A percentile compares a stretch with the other conserved stretches of the same genome.
Evolutionary conservation across 2,113 vertebrate species (phyloP).

Genomic region (Morone chrysops): DNA sequence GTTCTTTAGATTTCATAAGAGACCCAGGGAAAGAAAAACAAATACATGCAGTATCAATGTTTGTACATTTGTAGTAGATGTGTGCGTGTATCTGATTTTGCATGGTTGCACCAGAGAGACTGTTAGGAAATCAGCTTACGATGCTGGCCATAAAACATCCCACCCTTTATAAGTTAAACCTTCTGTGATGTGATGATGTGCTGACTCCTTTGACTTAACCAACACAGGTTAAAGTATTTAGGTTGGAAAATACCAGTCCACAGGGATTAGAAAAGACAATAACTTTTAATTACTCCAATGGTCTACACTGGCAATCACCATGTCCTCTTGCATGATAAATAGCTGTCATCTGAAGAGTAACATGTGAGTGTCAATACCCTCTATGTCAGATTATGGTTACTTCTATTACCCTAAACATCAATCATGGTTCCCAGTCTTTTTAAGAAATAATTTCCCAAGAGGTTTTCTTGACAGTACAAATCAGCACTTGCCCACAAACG

Average conservation of each 20-base stretch:
- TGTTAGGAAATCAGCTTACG: conserved; percentile 44
- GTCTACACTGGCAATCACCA: background rate
- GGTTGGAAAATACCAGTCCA: background rate
- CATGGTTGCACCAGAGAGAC: conserved; percentile 58
- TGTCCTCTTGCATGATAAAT: background rate
- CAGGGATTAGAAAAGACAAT: conserved; percentile 3
- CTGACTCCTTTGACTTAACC: conserved; percentile 14
- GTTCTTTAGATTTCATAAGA: conserved; percentile 77
- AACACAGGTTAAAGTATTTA: conserved; percentile 15
- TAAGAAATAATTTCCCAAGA: no score
- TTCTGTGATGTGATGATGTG: conserved; percentile 42
- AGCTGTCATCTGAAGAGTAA: no score
- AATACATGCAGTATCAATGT: conserved; percentile 44
- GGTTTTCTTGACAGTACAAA: no score
- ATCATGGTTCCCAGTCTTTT: background rate
- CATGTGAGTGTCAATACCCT: background rate
- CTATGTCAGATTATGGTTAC: background rate
- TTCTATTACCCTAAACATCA: background rate
- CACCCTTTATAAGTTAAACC: conserved; percentile 41
- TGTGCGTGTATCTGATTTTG: conserved; percentile 59
- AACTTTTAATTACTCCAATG: conserved; percentile 11
- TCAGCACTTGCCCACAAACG: no score
- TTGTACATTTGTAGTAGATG: conserved; percentile 68
- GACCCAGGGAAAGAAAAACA: conserved; percentile 63
- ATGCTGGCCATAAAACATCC: conserved; percentile 40